Conservation (phyloP, 2,888 invertebrate species). For the Andrena haemorrhoa region DNA sequence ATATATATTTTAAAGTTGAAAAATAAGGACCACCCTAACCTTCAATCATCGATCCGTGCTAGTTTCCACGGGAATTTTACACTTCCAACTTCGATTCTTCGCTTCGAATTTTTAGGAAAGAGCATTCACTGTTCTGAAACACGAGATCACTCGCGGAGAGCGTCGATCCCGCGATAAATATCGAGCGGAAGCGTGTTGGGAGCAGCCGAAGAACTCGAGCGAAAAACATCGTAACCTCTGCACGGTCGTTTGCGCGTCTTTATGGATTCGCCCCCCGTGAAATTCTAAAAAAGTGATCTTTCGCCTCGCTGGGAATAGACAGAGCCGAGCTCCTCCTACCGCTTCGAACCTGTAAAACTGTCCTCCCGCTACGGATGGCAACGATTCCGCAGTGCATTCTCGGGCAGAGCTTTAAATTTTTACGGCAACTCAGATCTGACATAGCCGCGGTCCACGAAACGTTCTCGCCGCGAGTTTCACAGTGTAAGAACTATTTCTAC, state of each 20-base stretch:
- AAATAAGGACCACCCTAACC: no score
- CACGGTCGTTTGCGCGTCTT: slow-evolving; percentile 42
- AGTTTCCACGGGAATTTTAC: no score
- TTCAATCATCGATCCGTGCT: no score
- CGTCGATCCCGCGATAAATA: slow-evolving; percentile 26
- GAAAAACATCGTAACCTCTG: slow-evolving; percentile 36
- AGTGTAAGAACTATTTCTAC: background rate
- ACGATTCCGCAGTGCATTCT: background rate
- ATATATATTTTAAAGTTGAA: no score
- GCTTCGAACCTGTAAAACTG: background rate
- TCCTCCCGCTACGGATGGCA: background rate
- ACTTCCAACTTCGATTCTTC: no score
- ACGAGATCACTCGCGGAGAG: background rate
- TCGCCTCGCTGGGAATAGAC: slow-evolving; percentile 2
- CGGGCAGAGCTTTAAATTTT: background rate
- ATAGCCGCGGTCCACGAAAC: background rate
- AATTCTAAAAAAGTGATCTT: slow-evolving; percentile 49
- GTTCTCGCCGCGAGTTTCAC: background rate
- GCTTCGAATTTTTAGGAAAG: background rate
- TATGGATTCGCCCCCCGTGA: slow-evolving; percentile 36
- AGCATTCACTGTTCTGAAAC: background rate
- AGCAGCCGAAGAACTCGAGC: slow-evolving; percentile 36
- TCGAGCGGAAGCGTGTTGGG: slow-evolving; percentile 5
- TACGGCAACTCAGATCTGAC: background rate
- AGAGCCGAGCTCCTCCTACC: background rate